Evolutionary conservation across 1,140 invertebrate genomes (phyloP), one percentile per base, ranked within the genome.

Genomic region (Penaeus japonicus): DNA sequence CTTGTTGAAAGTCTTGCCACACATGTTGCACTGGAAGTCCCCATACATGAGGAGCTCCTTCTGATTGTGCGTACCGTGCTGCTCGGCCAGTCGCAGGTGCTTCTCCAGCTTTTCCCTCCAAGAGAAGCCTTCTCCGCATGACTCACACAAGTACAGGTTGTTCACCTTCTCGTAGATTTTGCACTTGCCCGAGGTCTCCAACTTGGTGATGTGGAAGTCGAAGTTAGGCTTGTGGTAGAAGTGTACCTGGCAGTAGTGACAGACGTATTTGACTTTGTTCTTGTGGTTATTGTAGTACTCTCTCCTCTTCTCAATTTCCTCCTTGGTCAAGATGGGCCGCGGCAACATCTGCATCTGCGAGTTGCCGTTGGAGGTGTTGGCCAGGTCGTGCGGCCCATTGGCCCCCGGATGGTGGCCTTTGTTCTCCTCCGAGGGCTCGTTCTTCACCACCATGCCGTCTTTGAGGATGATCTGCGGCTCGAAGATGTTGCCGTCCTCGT

Each of bases 21-120:
- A 90, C 90, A 90, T 90, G 81, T 87, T 90, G 73, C 90, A 90
- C 88, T 90, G 90, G 59, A 90, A 90, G 73, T 90, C 90, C n/a
- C 90, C 90, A 73, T 83, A 90, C 80, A 90, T 89, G 4, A 90
- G 88, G 65, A 90, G 84, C 73, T 90, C 90, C 73, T 90, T 90
- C 75, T 90, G 90, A 47, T 90, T 90, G 87, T 90, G 90, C 30
- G 90, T 90, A 17, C 90, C 90, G 77, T 90, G 90, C 59, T 90
- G 90, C 70, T 90, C 90, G 15, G 90, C 90, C 30, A 90, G 73
- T 12, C 90, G 83, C 65, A 90, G 79, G 70, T 90, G 90, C 53
- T 90, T 90, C 82, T 90, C 90, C 59, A 90, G 85, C 53, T 90
- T 90, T 55, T 90, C 90, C 59, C 90, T 84, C 90, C 90, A 90